phyloP scores from a whole-genome alignment of 2,113 vertebrate genomes.

The western clawed frog (Xenopus tropicalis) region DNA sequence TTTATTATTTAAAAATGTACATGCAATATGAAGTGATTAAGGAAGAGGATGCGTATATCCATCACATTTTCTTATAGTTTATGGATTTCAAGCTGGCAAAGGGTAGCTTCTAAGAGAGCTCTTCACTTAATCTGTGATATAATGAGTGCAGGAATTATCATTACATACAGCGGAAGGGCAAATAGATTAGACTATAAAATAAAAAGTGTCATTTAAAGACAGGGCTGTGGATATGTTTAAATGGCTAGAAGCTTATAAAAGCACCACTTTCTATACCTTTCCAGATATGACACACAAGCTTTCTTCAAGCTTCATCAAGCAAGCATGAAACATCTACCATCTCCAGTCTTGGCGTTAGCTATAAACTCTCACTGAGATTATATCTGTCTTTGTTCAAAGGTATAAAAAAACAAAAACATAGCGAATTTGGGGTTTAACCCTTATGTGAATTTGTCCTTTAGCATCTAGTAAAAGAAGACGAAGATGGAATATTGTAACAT shows the following conservation, averaged over 20 bases:
- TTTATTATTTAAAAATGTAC: too few species aligned
- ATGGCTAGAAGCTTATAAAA: constrained; percentile 13
- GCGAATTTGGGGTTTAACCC: constrained; percentile 17
- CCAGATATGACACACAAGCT: constrained; percentile 18
- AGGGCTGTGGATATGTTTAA: constrained; percentile 22
- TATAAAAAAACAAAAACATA: not conserved
- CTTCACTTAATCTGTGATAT: not conserved
- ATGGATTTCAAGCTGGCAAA: not conserved
- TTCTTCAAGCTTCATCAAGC: constrained; percentile 17
- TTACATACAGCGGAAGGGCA: not conserved
- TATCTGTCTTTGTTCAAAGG: constrained; percentile 23
- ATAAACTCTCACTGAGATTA: constrained; percentile 32
- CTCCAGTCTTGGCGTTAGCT: constrained; percentile 12
- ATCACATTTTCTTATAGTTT: too few species aligned
- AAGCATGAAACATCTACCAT: constrained; percentile 5
- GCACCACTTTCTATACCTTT: constrained; percentile 23
- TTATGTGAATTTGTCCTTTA: not conserved
- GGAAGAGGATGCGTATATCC: too few species aligned
- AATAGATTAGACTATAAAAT: constrained; percentile 9
- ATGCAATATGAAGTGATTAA: too few species aligned
- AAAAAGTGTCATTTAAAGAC: constrained; percentile 27
- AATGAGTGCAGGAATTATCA: constrained; percentile 12
- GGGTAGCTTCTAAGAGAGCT: constrained; percentile 13
- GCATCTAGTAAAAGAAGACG: too few species aligned
- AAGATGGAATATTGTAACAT: too few species aligned